phyloP scores from a whole-genome alignment of 1,140 invertebrate genomes.

The Gonioctena quinquepunctata region DNA sequence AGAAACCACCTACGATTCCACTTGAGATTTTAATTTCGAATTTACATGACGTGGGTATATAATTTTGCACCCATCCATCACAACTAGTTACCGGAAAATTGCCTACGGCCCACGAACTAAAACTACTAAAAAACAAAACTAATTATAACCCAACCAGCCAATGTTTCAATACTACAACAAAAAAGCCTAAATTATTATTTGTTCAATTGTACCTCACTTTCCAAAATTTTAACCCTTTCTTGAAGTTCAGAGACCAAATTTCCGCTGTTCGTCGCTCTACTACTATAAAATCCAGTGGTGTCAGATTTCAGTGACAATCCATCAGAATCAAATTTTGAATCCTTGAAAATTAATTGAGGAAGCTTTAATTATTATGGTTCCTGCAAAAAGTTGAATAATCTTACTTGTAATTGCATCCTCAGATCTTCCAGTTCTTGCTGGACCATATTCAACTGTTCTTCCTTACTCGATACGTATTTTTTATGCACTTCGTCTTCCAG shows the following conservation, averaged over 20 bases:
- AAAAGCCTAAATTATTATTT: background rate
- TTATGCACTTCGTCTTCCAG: slow-evolving; percentile 57
- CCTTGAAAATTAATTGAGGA: slow-evolving; percentile 24
- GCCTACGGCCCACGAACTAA: no score
- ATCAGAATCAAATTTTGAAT: slow-evolving; percentile 28
- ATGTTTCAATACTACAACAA: no score
- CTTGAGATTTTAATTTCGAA: no score
- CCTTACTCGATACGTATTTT: slow-evolving; percentile 43
- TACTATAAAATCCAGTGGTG: slow-evolving; percentile 19
- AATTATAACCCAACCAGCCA: no score
- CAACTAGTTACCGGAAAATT: no score
- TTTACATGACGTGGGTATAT: no score
- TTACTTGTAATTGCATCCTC: slow-evolving; percentile 36
- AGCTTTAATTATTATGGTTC: no score
- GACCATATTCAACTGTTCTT: slow-evolving; percentile 48
- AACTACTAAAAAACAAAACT: no score
- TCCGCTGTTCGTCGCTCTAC: slow-evolving; percentile 15
- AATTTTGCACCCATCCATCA: no score
- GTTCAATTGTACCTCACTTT: slow-evolving; percentile 28
- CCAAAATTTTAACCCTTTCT: slow-evolving; percentile 27
- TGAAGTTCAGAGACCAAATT: slow-evolving; percentile 19
- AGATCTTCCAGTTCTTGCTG: slow-evolving; percentile 51
- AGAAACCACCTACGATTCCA: no score
- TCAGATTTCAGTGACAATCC: slow-evolving; percentile 25
- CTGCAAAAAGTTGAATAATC: background rate